phyloP scores from a whole-genome alignment of 2,113 vertebrate genomes.

The Chlamydotis undulata region DNA sequence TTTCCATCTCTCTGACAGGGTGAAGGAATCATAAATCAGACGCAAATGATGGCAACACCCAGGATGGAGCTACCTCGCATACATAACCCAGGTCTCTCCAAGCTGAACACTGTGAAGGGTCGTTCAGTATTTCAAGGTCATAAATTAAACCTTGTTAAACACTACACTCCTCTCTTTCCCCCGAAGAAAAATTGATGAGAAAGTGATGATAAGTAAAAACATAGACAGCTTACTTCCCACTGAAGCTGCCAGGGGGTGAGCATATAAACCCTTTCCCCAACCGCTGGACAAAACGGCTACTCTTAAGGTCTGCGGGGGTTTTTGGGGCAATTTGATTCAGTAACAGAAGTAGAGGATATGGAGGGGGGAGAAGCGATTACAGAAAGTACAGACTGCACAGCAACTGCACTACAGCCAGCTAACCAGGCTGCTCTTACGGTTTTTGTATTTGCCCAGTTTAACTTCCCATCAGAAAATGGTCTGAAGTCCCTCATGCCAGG shows the following conservation, averaged over 20 bases:
- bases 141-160: background rate
- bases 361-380: background rate
- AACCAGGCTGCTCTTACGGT: fast-evolving
- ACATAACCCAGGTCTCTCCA: background rate
- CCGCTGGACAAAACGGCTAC: background rate
- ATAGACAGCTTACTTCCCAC: background rate
- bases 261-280: background rate
- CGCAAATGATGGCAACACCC: background rate
- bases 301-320: background rate
- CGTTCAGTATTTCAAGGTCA: background rate
- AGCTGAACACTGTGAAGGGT: background rate
- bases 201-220: background rate
- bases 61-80: fast-evolving
- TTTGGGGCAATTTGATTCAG: background rate
- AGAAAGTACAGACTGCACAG: background rate
- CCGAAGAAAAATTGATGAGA: background rate
- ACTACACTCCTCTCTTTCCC: background rate
- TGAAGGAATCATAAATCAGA: background rate
- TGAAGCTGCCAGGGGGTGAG: background rate
- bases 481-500: too few species aligned
- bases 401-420: fast-evolving
- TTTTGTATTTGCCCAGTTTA: background rate
- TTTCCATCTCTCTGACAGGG: background rate
- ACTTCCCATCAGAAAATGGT: background rate
- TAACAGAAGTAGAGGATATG: background rate